Conservation (phyloP, 2,888 invertebrate species). For the Acheta domesticus region DNA sequence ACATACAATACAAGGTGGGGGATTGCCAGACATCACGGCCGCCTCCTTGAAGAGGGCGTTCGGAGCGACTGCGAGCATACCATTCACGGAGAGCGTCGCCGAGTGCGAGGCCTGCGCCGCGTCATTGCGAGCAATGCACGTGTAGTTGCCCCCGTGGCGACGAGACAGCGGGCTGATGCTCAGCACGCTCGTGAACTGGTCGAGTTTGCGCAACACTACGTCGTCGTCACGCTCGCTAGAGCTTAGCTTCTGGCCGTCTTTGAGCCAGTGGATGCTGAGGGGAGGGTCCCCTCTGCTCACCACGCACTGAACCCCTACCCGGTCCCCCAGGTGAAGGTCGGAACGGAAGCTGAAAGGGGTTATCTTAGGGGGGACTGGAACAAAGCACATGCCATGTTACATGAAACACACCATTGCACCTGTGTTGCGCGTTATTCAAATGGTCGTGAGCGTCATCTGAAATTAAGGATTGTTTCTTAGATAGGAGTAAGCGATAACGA, state of each 20-base stretch:
- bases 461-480: too few relatives aligned
- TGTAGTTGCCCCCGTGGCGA: slow-evolving; percentile 53
- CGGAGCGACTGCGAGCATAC: slow-evolving; percentile 42
- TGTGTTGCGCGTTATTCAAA: too few relatives aligned
- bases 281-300: slow-evolving; percentile 52
- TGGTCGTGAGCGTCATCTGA: too few relatives aligned
- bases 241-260: slow-evolving; percentile 53
- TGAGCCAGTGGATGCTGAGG: slow-evolving; percentile 49
- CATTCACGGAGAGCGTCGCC: slow-evolving; percentile 51
- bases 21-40: neutral
- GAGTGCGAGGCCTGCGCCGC: slow-evolving; percentile 50
- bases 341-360: slow-evolving; percentile 39
- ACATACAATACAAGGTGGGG: neutral
- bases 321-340: slow-evolving; percentile 39
- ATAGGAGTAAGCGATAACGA: too few relatives aligned
- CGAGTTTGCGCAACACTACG: slow-evolving; percentile 42
- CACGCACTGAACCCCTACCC: slow-evolving; percentile 49
- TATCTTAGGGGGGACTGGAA: slow-evolving; percentile 40
- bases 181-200: slow-evolving; percentile 46
- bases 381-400: slow-evolving; percentile 27
- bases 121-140: slow-evolving; percentile 52
- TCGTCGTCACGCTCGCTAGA: slow-evolving; percentile 37
- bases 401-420: neutral
- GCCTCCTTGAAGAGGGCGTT: slow-evolving; percentile 18
- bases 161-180: slow-evolving; percentile 53